Conservation (phyloP, 2,797 vertebrate genomes). For the Parauchenoglanis punctatus region DNA sequence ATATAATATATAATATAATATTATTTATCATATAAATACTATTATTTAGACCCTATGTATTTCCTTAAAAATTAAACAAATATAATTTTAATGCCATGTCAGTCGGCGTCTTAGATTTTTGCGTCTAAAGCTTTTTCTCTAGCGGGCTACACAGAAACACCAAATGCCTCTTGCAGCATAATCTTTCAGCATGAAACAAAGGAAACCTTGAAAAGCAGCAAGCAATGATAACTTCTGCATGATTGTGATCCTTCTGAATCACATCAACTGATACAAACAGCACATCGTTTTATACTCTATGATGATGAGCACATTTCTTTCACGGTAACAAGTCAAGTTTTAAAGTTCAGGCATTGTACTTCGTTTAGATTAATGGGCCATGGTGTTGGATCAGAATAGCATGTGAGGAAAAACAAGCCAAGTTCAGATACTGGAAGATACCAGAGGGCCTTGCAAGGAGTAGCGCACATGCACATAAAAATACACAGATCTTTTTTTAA, state of each 20-base stretch:
- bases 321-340: not conserved
- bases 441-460: not conserved
- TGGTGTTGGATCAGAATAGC: not conserved
- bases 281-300: too few species aligned
- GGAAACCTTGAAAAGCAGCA: constrained; percentile 24
- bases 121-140: constrained; percentile 13
- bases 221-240: constrained; percentile 6
- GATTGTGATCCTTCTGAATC: constrained; percentile 20
- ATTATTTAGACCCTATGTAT: not conserved
- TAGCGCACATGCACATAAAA: constrained; percentile 7
- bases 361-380: not conserved
- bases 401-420: constrained; percentile 20
- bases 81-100: not conserved
- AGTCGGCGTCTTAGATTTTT: not conserved
- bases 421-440: not conserved
- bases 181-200: constrained; percentile 22
- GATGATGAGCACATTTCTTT: not conserved
- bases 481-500: not conserved
- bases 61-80: not conserved
- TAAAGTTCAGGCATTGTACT: not conserved
- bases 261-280: not conserved
- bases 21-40: not conserved
- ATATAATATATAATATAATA: too few species aligned
- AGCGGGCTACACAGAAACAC: not conserved
- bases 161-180: constrained; percentile 10